Percentiles rank a stretch among this genome's conserved stretches.
These are phyloP conservation scores for Melinaea menophilus DNA, from an alignment of 2,888 invertebrate genomes.

Conservation along the genomic window DNA sequence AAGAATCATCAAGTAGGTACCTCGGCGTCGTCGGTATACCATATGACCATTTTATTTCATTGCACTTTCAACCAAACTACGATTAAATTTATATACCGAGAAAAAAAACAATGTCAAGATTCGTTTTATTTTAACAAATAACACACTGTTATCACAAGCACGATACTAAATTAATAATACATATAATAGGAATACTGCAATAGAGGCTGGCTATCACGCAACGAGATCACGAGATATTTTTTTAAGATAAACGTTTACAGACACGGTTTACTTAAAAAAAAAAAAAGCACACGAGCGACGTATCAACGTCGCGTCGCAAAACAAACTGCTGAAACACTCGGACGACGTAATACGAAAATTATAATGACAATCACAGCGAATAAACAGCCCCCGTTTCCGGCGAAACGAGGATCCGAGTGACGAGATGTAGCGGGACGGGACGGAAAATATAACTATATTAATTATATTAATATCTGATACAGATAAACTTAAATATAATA, in stretches of 20 bases:
- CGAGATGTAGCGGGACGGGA: constrained; percentile 22
- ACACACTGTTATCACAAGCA: no score
- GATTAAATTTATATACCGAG: neutral
- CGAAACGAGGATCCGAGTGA: constrained; percentile 31
- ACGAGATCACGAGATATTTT: no score
- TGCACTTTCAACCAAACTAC: neutral
- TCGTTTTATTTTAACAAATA: no score
- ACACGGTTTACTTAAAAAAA: neutral
- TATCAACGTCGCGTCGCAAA: constrained; percentile 15
- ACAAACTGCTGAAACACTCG: constrained; percentile 18
- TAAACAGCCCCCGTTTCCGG: constrained; percentile 55
- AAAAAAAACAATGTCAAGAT: no score
- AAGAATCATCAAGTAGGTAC: constrained; percentile 30
- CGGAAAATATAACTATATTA: constrained; percentile 1
- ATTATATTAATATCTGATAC: no score
- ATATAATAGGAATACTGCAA: no score
- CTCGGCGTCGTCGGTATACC: constrained; percentile 51
- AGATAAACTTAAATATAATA: no score
- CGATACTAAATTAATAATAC: no score
- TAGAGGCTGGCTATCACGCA: no score
- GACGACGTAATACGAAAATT: constrained; percentile 52
- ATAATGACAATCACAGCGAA: constrained; percentile 62
- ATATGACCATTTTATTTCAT: constrained; percentile 50
- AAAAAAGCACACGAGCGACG: neutral
- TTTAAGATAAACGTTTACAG: no score